phyloP scores from a whole-genome alignment of 1,140 invertebrate genomes.

The Diorhabda carinulata region DNA sequence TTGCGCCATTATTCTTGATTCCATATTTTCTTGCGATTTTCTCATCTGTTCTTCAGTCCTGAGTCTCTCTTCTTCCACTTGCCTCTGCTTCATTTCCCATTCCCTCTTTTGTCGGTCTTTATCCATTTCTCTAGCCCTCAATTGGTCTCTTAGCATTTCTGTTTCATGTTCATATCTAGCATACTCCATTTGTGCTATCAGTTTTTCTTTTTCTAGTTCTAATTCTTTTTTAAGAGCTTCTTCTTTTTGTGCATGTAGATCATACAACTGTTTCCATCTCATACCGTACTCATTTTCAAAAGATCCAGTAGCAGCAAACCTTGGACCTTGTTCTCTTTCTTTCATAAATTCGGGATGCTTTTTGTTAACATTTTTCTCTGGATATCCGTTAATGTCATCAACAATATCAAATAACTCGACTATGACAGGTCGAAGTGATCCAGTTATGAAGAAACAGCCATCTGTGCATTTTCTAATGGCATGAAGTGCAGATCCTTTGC shows the following conservation, averaged over 20 bases:
- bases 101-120: conserved; percentile 81
- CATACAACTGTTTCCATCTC: conserved; percentile 93
- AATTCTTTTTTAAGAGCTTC: conserved; percentile 89
- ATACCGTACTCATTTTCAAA: conserved; percentile 96
- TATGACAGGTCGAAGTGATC: conserved; percentile 82
- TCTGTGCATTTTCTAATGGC: conserved; percentile 90
- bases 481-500: conserved; percentile 82
- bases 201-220: conserved; percentile 81
- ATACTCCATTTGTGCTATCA: conserved; percentile 89
- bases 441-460: conserved; percentile 90
- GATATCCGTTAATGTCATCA: conserved; percentile 91
- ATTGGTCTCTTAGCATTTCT: conserved; percentile 79
- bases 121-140: conserved; percentile 80
- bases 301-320: conserved; percentile 81
- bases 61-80: conserved; percentile 75
- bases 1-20: conserved; percentile 40
- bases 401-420: conserved; percentile 85
- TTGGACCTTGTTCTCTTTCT: conserved; percentile 78
- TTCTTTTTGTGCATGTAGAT: conserved; percentile 87
- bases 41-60: conserved; percentile 51
- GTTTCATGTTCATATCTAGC: conserved; percentile 89
- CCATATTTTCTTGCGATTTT: conserved; percentile 42
- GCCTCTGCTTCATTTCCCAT: conserved; percentile 82
- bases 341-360: conserved; percentile 80
- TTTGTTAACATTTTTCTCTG: conserved; percentile 84